phyloP scores from a whole-genome alignment of 1,140 invertebrate species.

The Ptiloglossa arizonensis region DNA sequence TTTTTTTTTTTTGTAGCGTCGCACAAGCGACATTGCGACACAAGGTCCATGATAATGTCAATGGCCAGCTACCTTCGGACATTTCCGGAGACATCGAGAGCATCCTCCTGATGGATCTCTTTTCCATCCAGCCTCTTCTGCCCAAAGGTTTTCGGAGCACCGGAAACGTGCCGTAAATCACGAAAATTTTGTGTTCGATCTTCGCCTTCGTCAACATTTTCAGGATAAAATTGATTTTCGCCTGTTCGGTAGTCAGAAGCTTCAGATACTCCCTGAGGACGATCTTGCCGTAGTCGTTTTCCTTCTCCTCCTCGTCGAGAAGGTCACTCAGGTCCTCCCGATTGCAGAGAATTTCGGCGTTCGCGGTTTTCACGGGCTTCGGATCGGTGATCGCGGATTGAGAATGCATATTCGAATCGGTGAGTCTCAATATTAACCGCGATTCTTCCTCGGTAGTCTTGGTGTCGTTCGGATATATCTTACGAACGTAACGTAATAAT shows the following conservation, averaged over 20 bases:
- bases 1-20: too few species aligned
- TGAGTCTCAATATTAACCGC: constrained; percentile 13
- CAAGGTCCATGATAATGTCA: background rate
- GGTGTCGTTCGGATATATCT: constrained; percentile 43
- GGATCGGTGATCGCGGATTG: background rate
- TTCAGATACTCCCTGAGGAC: constrained; percentile 46
- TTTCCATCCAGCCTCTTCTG: constrained; percentile 58
- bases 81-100: constrained; percentile 35
- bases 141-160: constrained; percentile 43
- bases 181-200: constrained; percentile 54
- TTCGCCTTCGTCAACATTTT: constrained; percentile 51
- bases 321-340: constrained; percentile 50
- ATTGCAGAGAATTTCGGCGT: constrained; percentile 53
- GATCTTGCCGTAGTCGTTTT: constrained; percentile 44
- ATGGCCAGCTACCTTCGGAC: constrained; percentile 35
- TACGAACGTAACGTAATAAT: constrained; percentile 2
- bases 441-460: constrained; percentile 1
- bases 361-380: constrained; percentile 14
- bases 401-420: constrained; percentile 10
- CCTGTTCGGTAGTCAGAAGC: constrained; percentile 30
- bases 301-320: constrained; percentile 8
- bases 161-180: constrained; percentile 55
- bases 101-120: constrained; percentile 55
- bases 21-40: too few species aligned
- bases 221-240: constrained; percentile 48